A percentile compares a stretch with the other conserved stretches of the same genome.
Conservation (phyloP, 2,888 invertebrate genomes). For the Hydroisotoma schaefferi region DNA sequence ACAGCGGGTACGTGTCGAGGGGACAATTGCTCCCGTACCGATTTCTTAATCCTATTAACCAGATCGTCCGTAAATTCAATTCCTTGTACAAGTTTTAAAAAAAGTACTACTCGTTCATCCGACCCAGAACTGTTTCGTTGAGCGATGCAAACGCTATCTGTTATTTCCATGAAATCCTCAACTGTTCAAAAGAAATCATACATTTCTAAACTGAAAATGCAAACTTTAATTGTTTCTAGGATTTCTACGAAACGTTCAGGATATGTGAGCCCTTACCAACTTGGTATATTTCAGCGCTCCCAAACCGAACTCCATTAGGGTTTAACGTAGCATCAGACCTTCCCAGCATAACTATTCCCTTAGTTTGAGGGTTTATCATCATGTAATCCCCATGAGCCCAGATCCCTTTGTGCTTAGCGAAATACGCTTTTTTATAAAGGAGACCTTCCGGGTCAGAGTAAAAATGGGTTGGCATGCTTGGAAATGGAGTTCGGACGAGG, state of each 20-base stretch:
- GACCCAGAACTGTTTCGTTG: slow-evolving; percentile 54
- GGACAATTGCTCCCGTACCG: slow-evolving; percentile 55
- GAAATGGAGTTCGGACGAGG: slow-evolving; percentile 58
- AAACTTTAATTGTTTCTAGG: neutral
- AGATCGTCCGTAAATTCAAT: slow-evolving; percentile 52
- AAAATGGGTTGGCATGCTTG: slow-evolving; percentile 59
- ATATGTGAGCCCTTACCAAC: slow-evolving; percentile 52
- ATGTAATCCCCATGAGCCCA: slow-evolving; percentile 61
- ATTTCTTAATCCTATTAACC: slow-evolving; percentile 51
- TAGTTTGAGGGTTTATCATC: slow-evolving; percentile 54
- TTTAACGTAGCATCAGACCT: slow-evolving; percentile 60
- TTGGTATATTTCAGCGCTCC: slow-evolving; percentile 60
- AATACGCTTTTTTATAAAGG: slow-evolving; percentile 56
- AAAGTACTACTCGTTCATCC: slow-evolving; percentile 59
- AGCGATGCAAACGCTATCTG: slow-evolving; percentile 58
- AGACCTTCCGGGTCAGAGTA: slow-evolving; percentile 55
- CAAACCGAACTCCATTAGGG: slow-evolving; percentile 60
- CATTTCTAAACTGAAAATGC: neutral
- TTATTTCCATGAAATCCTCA: slow-evolving; percentile 56
- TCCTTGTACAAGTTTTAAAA: slow-evolving; percentile 55
- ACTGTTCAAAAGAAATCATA: slow-evolving; percentile 51
- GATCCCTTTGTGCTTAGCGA: slow-evolving; percentile 54
- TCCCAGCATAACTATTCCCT: slow-evolving; percentile 60
- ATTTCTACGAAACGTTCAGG: neutral
- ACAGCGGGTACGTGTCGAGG: slow-evolving; percentile 58